Base-by-base conservation (phyloP, 2,888 invertebrate species). In the Cryptus viduatorius region DNA sequence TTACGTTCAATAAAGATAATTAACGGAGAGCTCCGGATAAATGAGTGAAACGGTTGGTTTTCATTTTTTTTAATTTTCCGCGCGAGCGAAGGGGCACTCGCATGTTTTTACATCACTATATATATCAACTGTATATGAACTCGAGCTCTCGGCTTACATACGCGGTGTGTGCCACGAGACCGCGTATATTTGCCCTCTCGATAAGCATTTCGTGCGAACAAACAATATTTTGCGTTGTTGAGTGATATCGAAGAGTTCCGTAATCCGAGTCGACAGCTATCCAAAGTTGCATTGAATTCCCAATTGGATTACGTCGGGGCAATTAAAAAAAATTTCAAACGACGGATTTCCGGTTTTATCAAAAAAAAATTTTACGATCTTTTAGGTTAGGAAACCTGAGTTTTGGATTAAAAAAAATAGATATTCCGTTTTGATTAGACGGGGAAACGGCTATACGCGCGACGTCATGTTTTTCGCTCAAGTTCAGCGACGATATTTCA, bases 51-150 rank as follows among this genome's bases (percentile, higher is more conserved):
- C 53, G 19, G 7, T 3, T 69, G 37, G 37, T 29, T 64, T 75
- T 75, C 68, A 24, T 80, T 72, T 80, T 4, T 59, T 59, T 75
- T 75, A 68, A 75, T 72, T 80, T 4, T 59, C 42, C 42, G 29
- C 42, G 48, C 46, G 61, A 72, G 44, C 50, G 64, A 79, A 71
- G 53, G 53, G 53, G 19, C 50, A 73, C 31, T 16, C 24, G 44
- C 19, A 16, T 46, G 10, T 31, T 29, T 31, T 24, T 29, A 24
- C 24, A 37, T 10, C 56, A 61, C 16, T 29, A 7, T 37, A 59
- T 37, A 42, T 10, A 31, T 8, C 37, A 53, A 50, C 29, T 64
- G 19, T 19, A 24, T 42, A 12, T 12, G 50, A 53, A 24, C 46
- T 12, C 64, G 64, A 59, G 64, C 44, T 61, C 56, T 76, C 65